Conservation (phyloP, 2,113 vertebrate genomes). For the Psilopsiagon aymara region DNA sequence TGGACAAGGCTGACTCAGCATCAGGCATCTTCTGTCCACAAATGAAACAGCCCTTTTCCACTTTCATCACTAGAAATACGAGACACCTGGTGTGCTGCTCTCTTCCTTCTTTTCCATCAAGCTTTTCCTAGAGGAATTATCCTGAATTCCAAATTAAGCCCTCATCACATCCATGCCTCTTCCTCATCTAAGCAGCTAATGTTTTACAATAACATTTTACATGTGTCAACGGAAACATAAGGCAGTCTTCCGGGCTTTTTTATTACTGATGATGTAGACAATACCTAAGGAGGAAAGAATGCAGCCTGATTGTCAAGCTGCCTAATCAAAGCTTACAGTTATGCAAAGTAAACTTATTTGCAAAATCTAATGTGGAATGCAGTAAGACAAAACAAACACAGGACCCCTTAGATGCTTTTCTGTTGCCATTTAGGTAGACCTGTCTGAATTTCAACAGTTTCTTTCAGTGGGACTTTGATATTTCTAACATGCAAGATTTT, state of each 20-base stretch:
- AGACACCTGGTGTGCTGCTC: not conserved
- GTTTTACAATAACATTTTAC: not conserved
- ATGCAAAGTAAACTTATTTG: slow-evolving; percentile 18
- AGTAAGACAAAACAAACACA: not conserved
- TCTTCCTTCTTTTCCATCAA: not conserved
- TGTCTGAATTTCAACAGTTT: not conserved
- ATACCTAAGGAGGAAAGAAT: not conserved
- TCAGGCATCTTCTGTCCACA: not conserved
- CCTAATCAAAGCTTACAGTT: not conserved
- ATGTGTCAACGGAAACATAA: not conserved
- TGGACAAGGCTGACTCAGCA: not conserved
- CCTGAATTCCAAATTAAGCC: not conserved
- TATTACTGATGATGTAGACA: not conserved
- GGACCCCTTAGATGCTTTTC: not conserved
- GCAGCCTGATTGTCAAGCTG: not conserved
- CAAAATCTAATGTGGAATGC: not conserved
- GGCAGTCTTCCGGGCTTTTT: not conserved
- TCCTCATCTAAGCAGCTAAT: not conserved
- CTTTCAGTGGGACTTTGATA: not conserved
- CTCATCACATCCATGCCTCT: rapidly evolving
- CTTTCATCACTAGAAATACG: not conserved
- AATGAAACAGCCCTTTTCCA: not conserved
- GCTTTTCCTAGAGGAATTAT: not conserved
- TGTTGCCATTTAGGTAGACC: not conserved
- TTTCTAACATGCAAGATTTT: not conserved